Evolutionary conservation across 2,797 vertebrate genomes (phyloP).

Genomic region (Eleutherodactylus coqui): DNA sequence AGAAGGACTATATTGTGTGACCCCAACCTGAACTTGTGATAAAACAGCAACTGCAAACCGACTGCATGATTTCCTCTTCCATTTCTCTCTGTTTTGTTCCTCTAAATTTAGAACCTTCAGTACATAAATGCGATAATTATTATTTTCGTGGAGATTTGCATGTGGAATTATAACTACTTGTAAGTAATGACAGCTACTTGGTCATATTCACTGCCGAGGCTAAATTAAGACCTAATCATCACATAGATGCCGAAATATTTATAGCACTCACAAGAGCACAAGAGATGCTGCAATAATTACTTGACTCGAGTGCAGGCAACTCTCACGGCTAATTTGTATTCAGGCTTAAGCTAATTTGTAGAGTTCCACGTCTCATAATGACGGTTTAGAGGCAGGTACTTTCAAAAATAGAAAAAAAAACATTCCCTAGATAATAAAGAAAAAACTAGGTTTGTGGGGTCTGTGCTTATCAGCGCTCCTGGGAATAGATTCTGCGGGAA

Average conservation of each 20-base stretch:
- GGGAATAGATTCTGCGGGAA: background rate
- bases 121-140: conserved; percentile 9
- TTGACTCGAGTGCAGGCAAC: conserved; percentile 4
- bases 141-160: background rate
- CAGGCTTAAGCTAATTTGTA: background rate
- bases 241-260: conserved; percentile 16
- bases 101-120: background rate
- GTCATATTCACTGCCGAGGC: background rate
- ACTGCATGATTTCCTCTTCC: background rate
- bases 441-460: background rate
- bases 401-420: background rate
- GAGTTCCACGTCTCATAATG: background rate
- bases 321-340: background rate
- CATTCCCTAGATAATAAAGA: background rate
- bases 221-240: conserved; percentile 27
- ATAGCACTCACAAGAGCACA: conserved; percentile 15
- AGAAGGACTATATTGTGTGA: too few relatives aligned
- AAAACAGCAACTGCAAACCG: background rate
- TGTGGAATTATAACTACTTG: conserved; percentile 5
- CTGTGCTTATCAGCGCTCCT: background rate
- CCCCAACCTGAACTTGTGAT: background rate
- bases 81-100: background rate
- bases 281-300: conserved; percentile 18
- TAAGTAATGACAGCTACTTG: conserved; percentile 7
- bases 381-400: background rate